These are phyloP conservation scores for Clarias fuscus DNA, from an alignment of 2,797 vertebrate species.

Conservation along the genomic window DNA sequence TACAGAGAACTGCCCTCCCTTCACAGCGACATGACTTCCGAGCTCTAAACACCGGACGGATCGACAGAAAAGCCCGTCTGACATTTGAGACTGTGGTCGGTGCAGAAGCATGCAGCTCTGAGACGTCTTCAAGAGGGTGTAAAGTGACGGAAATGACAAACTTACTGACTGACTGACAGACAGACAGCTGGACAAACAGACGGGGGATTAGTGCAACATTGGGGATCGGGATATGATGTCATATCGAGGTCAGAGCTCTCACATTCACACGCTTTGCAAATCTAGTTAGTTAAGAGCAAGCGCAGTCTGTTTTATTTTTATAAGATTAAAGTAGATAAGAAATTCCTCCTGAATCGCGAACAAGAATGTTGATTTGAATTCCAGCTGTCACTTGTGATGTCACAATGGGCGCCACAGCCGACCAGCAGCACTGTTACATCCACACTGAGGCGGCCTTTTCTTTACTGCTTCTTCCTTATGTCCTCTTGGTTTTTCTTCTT, in stretches of 20 bases:
- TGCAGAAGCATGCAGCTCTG: conserved; percentile 17
- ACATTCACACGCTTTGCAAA: not conserved
- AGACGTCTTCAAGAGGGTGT: conserved; percentile 30
- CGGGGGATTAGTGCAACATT: conserved; percentile 16
- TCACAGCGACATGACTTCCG: conserved; percentile 16
- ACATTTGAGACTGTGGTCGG: conserved; percentile 38
- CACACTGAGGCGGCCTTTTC: not conserved
- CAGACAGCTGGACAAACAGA: conserved; percentile 31
- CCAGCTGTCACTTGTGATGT: not conserved
- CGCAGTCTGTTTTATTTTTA: not conserved
- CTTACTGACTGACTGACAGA: conserved; percentile 36
- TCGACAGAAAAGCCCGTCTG: conserved; percentile 30
- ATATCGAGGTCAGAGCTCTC: conserved; percentile 3
- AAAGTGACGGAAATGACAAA: conserved; percentile 20
- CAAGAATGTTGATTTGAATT: not conserved
- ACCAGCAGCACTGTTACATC: not conserved
- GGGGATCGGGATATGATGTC: not conserved
- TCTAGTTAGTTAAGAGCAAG: not conserved
- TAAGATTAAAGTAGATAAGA: not conserved
- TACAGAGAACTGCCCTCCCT: not conserved
- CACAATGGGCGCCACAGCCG: not conserved
- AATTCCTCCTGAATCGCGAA: not conserved
- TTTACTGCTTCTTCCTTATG: too few species aligned
- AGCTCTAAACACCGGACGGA: conserved; percentile 9
- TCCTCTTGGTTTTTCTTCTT: not conserved